Evolutionary conservation across 2,113 vertebrate genomes (phyloP).

Genomic region (Murina feae): DNA sequence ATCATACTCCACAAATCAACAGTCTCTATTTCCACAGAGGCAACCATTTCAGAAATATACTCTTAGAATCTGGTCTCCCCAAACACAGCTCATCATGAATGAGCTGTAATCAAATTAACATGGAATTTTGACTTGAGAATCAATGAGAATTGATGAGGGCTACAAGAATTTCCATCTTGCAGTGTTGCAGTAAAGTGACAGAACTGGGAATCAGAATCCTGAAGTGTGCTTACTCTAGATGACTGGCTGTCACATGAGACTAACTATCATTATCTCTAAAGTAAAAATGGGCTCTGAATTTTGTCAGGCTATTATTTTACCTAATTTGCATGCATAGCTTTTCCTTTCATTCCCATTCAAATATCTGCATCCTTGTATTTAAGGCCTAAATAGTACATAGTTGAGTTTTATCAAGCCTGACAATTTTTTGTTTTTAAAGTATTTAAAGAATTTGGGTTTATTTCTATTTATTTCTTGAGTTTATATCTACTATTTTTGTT

Average conservation of each 20-base stretch:
- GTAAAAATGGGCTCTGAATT: not conserved
- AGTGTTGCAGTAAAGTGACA: not conserved
- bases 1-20: not conserved
- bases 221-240: not conserved
- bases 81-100: not conserved
- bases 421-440: not conserved
- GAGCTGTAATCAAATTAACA: not conserved
- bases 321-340: not conserved
- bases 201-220: not conserved
- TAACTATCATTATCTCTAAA: not conserved
- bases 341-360: not conserved
- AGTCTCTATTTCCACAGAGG: not conserved
- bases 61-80: not conserved
- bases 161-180: not conserved
- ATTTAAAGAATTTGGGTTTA: not conserved
- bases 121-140: not conserved
- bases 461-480: not conserved
- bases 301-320: not conserved
- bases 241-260: too few species aligned
- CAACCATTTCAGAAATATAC: not conserved
- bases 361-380: not conserved
- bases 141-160: not conserved
- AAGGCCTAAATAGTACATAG: not conserved
- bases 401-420: not conserved
- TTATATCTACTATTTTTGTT: not conserved